Base-by-base conservation (phyloP, 2,888 invertebrate genomes). In the Leptopilina myrica region DNA sequence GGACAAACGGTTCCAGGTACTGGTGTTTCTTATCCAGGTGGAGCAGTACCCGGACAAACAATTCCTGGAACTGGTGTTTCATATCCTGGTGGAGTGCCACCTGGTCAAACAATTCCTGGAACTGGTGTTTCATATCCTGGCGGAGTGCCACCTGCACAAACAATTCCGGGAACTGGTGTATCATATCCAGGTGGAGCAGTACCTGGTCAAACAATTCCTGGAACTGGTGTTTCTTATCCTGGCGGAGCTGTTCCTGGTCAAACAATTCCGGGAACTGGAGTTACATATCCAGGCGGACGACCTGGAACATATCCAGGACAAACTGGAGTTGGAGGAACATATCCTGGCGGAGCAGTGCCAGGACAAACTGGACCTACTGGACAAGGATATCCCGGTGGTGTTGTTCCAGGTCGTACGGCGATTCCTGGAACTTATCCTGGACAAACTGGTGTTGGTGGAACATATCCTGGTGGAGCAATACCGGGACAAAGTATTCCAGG, bases 401-500 rank as follows among this genome's bases (percentile, higher is more conserved):
- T 33, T 5, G 15, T 43, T 43, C 76, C 76, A 56, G 83, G 83
- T 14, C 43, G 8, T 8, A 43, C 43, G 8, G 7, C 43, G 8
- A 43, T 43, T 43, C 14, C 65, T 1, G n/a, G 65, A 8, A 7
- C n/a, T 7, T 66, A 66, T 12, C 43, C 79, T 64, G 82, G 82
- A 33, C 49, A 65, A 59, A 65, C 64, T 8, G 20, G 7, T 33
- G 20, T 14, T 33, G 33, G 33, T 7, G n/a, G 12, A 40, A 5
- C 1, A 11, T 83, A 83, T 80, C 81, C 82, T 40, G 83, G 81
- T 26, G 83, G 81, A 20, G n/a, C 26, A 66, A 65, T 82, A 56
- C 79, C 84, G 66, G 80, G 84, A 20, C 82, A 79, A 33, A 79
- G 77, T 75, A 49, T 67, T 20, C 20, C 76, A 78, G 79, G 80